phyloP scores from a whole-genome alignment of 2,888 invertebrate species.

The Aphodius sticticus region DNA sequence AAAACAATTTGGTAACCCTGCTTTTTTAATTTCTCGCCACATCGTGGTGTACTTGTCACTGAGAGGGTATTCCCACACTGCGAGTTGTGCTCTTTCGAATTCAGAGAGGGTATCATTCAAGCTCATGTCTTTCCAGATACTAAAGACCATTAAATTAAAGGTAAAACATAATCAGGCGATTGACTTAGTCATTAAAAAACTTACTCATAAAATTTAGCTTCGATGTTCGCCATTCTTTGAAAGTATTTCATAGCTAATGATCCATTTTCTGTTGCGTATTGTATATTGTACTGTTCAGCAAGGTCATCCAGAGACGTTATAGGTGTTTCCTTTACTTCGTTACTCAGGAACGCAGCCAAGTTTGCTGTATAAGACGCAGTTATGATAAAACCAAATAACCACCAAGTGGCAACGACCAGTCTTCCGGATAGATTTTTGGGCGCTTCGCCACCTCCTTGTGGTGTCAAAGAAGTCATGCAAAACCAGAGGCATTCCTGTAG shows the following conservation, averaged over 20 bases:
- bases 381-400: conserved; percentile 98
- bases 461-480: too few species aligned
- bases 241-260: conserved; percentile 94
- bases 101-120: too few species aligned
- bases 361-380: conserved; percentile 99
- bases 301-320: too few species aligned
- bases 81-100: too few species aligned
- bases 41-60: conserved; percentile 98
- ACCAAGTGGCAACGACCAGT: too few species aligned
- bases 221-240: conserved; percentile 94
- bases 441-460: too few species aligned
- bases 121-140: conserved; percentile 99
- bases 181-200: conserved; percentile 88
- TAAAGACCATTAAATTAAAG: too few species aligned
- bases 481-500: conserved; percentile 95
- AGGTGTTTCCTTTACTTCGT: conserved; percentile 90
- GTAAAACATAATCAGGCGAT: too few species aligned
- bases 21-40: conserved; percentile 94
- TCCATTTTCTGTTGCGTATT: conserved; percentile 90
- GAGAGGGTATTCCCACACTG: conserved; percentile 98
- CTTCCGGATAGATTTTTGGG: too few species aligned
- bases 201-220: too few species aligned
- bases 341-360: conserved; percentile 95
- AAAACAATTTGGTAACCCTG: conserved; percentile 79
- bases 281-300: conserved; percentile 90